Conservation (phyloP, 2,797 vertebrate species). For the Apodemus agrarius region DNA sequence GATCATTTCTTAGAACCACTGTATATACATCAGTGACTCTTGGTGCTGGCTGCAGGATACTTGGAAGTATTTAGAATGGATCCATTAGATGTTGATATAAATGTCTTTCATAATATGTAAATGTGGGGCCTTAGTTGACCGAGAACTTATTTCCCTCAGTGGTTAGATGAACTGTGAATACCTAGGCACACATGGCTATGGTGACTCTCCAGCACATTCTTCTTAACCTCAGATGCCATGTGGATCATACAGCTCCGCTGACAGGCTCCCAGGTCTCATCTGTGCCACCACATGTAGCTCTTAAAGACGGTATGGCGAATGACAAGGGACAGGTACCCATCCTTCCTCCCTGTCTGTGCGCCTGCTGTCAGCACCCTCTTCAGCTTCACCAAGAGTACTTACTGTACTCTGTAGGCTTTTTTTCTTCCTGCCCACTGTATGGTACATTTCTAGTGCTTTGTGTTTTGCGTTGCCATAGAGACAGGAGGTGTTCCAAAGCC, state of each 20-base stretch:
- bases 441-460: conserved; percentile 65
- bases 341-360: conserved; percentile 22
- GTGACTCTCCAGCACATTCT: conserved; percentile 16
- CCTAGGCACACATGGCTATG: neutral
- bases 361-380: conserved; percentile 37
- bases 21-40: neutral
- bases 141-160: conserved; percentile 31
- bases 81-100: neutral
- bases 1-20: conserved; percentile 33
- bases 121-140: neutral
- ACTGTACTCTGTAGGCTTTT: conserved; percentile 45
- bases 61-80: conserved; percentile 7
- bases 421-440: conserved; percentile 24
- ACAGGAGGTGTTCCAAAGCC: conserved; percentile 72
- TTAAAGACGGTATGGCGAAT: conserved; percentile 8
- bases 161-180: conserved; percentile 57
- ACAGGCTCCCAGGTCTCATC: neutral
- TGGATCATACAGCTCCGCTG: neutral
- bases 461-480: conserved; percentile 79
- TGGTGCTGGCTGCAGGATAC: neutral
- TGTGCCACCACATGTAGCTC: neutral
- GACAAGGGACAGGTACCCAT: neutral
- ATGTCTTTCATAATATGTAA: neutral
- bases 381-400: conserved; percentile 33
- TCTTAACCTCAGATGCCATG: conserved; percentile 10